Evolutionary conservation across 2,113 vertebrate genomes (phyloP), one percentile per base, ranked within the genome.

Genomic region (Plecotus auritus): DNA sequence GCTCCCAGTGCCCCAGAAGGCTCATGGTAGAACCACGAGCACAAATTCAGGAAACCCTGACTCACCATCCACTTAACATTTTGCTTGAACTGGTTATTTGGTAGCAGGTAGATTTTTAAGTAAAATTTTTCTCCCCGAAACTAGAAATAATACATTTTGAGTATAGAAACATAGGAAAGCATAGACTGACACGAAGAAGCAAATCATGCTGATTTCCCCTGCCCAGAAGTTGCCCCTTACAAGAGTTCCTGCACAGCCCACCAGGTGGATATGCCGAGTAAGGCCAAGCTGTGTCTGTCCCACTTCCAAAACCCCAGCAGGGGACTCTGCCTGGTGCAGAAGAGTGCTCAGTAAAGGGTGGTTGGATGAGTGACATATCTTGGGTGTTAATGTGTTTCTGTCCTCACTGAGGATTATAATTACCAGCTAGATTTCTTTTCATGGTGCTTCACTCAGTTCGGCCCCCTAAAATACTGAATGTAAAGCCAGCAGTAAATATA

Each of bases 51-150:
- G 28, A 7, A 28, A 22, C 11, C 12, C 42, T 56, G 32, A 64
- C 37, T 49, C 0, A 6, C 4, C 10, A 67, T 80, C 83, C 70
- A 32, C 10, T 51, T 47, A 73, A 90, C 54, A 73, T 61, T 42
- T 40, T 80, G 77, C 61, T 91, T 40, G n/a, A 90, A 80, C 40
- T 74, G n/a, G 5, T 47, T 93, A 69, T 51, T 85, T 83, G 11
- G 12, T 80, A 95, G 20, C 26, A 37, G 51, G 18, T 37, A 61
- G 16, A 72, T 77, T 82, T 95, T 82, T 92, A 17, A 69, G 85
- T 4, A 42, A 18, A 1, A 4, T 61, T 61, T 35, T 9, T 0
- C 22, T 1, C 22, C 17, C 12, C 20, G 23, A 66, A 35, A 77
- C 70, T 2, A 35, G 80, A 64, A 76, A 37, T 13, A 88, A 73